Evolutionary conservation across 2,113 vertebrate species (phyloP).

Genomic region (Cololabis saira): DNA sequence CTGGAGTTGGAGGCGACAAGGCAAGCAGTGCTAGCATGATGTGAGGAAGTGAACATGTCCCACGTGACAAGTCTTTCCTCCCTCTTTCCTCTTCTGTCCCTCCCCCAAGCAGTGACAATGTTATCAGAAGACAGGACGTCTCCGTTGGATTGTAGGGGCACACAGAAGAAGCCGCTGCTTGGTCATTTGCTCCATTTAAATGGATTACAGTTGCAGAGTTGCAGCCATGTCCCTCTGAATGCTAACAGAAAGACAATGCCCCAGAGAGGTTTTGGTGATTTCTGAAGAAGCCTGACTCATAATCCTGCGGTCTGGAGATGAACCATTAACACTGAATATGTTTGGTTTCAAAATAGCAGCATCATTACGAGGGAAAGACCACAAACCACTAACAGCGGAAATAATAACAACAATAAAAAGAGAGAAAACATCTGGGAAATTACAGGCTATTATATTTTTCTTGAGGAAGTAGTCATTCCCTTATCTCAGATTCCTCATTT

Average conservation of each 20-base stretch:
- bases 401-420: not conserved
- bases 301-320: not conserved
- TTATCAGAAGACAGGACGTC: conserved; percentile 43
- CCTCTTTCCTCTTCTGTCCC: not conserved
- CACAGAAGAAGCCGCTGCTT: not conserved
- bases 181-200: conserved; percentile 22
- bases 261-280: conserved; percentile 6
- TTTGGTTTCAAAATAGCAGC: conserved; percentile 7
- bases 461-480: not conserved
- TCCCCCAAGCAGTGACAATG: conserved; percentile 39
- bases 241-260: conserved; percentile 27
- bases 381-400: not conserved
- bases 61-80: conserved; percentile 39
- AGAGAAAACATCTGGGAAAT: conserved; percentile 35
- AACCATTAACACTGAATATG: not conserved
- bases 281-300: conserved; percentile 2
- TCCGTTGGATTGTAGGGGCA: conserved; percentile 24
- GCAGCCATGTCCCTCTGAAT: conserved; percentile 21
- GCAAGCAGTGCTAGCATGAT: conserved; percentile 21
- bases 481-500: too few relatives aligned
- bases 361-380: too few relatives aligned
- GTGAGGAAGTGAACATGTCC: conserved; percentile 37
- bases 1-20: conserved; percentile 53
- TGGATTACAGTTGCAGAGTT: conserved; percentile 41
- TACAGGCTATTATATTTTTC: conserved; percentile 18